Conservation (phyloP, 1,140 invertebrate species). For the Ceratosolen solmsi region DNA sequence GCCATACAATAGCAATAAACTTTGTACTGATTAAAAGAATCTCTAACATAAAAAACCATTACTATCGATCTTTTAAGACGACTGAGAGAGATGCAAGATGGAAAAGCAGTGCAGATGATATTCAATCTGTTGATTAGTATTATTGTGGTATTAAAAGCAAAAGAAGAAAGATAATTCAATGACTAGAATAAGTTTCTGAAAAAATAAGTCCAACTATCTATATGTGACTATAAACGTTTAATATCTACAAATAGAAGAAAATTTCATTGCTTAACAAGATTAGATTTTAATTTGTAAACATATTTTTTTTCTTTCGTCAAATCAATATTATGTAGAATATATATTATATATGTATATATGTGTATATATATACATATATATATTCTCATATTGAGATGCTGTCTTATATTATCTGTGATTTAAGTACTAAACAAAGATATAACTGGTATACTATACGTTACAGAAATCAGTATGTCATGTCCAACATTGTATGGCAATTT, state of each 20-base stretch:
- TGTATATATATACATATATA: too few species aligned
- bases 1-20: slow-evolving; percentile 68
- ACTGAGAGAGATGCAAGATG: slow-evolving; percentile 51
- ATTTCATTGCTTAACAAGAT: slow-evolving; percentile 37
- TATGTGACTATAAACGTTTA: slow-evolving; percentile 25
- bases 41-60: slow-evolving; percentile 9
- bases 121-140: slow-evolving; percentile 53
- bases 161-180: slow-evolving; percentile 45
- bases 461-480: slow-evolving; percentile 30
- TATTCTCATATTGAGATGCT: slow-evolving; percentile 61
- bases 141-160: slow-evolving; percentile 39
- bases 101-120: slow-evolving; percentile 37
- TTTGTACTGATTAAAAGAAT: slow-evolving; percentile 4
- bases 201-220: slow-evolving; percentile 32
- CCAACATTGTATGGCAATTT: slow-evolving; percentile 28
- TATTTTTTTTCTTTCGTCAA: slow-evolving; percentile 60
- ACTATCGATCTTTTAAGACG: slow-evolving; percentile 41
- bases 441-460: slow-evolving; percentile 47
- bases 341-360: slow-evolving; percentile 53
- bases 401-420: slow-evolving; percentile 65
- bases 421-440: slow-evolving; percentile 58
- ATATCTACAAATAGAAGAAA: slow-evolving; percentile 45
- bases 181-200: slow-evolving; percentile 53
- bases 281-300: slow-evolving; percentile 59
- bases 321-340: slow-evolving; percentile 54